Evolutionary conservation across 2,888 invertebrate species (phyloP), one percentile per base, ranked within the genome.

Genomic region (Chloromyia formosa): DNA sequence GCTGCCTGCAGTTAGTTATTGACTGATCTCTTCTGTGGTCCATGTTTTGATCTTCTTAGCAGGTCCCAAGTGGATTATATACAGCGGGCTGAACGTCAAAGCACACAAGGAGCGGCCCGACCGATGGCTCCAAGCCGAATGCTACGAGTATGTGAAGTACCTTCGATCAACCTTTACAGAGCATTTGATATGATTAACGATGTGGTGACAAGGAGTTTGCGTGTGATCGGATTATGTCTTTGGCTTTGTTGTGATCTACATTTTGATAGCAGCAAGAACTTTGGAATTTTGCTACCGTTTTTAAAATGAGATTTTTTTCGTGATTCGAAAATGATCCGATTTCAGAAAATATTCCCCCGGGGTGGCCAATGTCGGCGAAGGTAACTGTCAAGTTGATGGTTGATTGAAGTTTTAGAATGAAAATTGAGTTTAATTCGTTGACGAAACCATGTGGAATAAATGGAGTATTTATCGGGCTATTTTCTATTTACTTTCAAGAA

Each of bases 201-300:
- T 66, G 76, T 76, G 76, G 76, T 71, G 76, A 76, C 76, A 76
- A 76, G 76, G 64, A 76, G 76, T 76, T 76, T 74, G 76, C 76
- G 71, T 74, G 76, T 76, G 76, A 76, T 76, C 76, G 74, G 76
- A 74, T 76, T 76, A 76, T 22, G 40, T 61, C 18, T 42, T 60
- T 45, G 14, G 12, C 23, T 73, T 61, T 60, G 56, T 40, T 71
- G 53, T 58, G 56, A 56, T 71, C 56, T 42, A 71, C 40, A 68
- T 68, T 58, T 66, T 35, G 69, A 69, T 69, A 69, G 54, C 69
- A 27, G 69, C 27, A 69, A 14, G 69, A 71, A 71, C 42, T 16
- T 35, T 40, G 71, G 56, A 56, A 56, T 71, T 54, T 71, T 18
- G 71, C 71, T 71, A 71, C 71, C 71, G 71, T 71, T 71, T 71